Base-by-base conservation (phyloP, 2,797 vertebrate genomes). In the Melanotaenia boesemani region DNA sequence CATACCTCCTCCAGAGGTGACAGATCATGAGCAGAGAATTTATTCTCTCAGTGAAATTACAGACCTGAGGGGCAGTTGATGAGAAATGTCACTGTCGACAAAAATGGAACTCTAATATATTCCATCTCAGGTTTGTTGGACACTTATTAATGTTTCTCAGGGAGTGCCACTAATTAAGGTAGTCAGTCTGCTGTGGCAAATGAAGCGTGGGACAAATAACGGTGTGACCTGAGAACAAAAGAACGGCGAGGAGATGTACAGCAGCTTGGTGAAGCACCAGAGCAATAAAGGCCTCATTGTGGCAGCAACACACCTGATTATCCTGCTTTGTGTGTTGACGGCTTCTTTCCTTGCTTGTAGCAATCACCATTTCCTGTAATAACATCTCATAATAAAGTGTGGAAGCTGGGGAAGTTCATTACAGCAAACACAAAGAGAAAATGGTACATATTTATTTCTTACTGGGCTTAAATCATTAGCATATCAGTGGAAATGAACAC, bases 21-120 rank as follows among this genome's bases (percentile, higher is more conserved):
- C 81, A 58, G 76, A 86, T 85, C 76, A 72, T 20, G 50, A 75
- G 61, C 62, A 26, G 56, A 68, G 70, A 87, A 73, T 48, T 58
- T 75, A 67, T 72, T 81, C 82, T 15, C 74, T 81, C 73, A 41
- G 77, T 85, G 86, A 91, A 89, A 89, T 89, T 81, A 90, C 84
- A 82, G 77, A 86, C 85, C 86, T 81, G 80, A 87, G 82, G 75
- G 80, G 70, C 67, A 75, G 83, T 68, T 86, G 87, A 87, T 88
- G 87, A 88, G 86, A 91, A 90, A 89, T 91, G 82, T 90, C 86
- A 89, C 80, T 76, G 86, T 87, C 63, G 86, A 92, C 80, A 41
- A 86, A 92, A 92, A 92, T 88, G 87, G 85, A 91, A 88, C 74
- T 87, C 68, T 91, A 88, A 92, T 91, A 80, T 88, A 89, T 91